Conservation (phyloP, 2,888 invertebrate species). For the Dicroscelio sp. region DNA sequence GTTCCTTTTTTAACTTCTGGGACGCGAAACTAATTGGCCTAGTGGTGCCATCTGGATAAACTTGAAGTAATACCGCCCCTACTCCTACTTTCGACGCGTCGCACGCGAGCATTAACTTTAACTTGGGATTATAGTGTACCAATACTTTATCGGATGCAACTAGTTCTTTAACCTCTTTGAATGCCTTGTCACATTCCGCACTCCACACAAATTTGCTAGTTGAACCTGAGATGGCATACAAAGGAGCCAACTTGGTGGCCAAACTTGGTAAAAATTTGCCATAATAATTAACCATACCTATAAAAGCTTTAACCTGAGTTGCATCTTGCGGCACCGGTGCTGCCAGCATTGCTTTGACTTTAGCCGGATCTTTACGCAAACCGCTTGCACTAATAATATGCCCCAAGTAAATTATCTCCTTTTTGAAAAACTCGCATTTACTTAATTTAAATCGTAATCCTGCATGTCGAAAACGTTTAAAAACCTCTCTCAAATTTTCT, state of each 20-base stretch:
- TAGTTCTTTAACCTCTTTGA: conserved; percentile 37
- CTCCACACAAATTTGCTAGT: conserved; percentile 37
- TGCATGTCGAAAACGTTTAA: conserved; percentile 81
- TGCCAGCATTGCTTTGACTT: conserved; percentile 75
- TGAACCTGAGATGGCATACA: conserved; percentile 36
- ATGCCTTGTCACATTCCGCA: conserved; percentile 33
- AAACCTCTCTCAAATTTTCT: conserved; percentile 83
- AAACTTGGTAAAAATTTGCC: conserved; percentile 61
- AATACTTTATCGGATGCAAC: conserved; percentile 47
- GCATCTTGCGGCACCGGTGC: conserved; percentile 55
- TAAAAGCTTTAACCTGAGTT: conserved; percentile 65
- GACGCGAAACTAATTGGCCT: conserved; percentile 88
- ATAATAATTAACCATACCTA: conserved; percentile 73
- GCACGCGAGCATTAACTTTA: conserved; percentile 65
- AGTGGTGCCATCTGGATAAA: conserved; percentile 84
- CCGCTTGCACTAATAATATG: conserved; percentile 82
- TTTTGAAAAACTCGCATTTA: conserved; percentile 88
- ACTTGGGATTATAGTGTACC: conserved; percentile 75
- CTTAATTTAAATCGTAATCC: conserved; percentile 85
- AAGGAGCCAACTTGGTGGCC: conserved; percentile 11
- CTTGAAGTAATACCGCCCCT: conserved; percentile 86
- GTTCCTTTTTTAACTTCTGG: conserved; percentile 85
- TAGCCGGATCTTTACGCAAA: conserved; percentile 60
- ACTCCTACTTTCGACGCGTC: conserved; percentile 85
- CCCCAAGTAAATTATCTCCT: conserved; percentile 88